Evolutionary conservation across 2,797 vertebrate species (phyloP).

Genomic region (Eulemur rubriventer): DNA sequence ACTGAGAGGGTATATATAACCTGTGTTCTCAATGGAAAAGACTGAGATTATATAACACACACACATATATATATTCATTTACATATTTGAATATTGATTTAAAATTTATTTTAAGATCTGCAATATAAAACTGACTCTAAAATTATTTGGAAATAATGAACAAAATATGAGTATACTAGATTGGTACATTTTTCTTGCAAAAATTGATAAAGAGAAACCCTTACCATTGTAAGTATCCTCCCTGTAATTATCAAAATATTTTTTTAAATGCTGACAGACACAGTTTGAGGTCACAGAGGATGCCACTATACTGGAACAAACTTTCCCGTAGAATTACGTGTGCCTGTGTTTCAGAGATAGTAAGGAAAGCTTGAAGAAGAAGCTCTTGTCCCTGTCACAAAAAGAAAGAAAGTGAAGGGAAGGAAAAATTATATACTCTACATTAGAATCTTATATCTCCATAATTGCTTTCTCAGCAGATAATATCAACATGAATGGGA

Average conservation of each 20-base stretch:
- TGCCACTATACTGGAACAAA: not conserved
- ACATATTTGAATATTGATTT: not conserved
- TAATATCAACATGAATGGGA: constrained; percentile 23
- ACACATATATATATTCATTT: not conserved
- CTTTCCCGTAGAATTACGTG: not conserved
- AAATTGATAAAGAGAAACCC: not conserved
- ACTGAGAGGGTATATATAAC: not conserved
- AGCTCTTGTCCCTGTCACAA: not conserved
- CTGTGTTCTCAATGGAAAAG: not conserved
- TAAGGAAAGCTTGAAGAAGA: not conserved
- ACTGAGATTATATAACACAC: no score
- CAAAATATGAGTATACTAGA: fast-evolving
- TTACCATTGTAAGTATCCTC: not conserved
- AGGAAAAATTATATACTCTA: not conserved
- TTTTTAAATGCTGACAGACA: not conserved
- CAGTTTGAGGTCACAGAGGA: not conserved
- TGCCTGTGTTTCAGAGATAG: not conserved
- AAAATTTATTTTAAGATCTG: not conserved
- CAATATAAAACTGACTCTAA: not conserved
- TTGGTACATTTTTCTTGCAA: not conserved
- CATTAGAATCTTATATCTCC: no score
- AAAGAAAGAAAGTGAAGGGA: not conserved
- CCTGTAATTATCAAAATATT: not conserved
- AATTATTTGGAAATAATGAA: not conserved
- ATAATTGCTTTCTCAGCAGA: not conserved